These are phyloP conservation scores for Meiosimyza platycephala DNA, from an alignment of 2,888 invertebrate genomes.

Conservation along the genomic window DNA sequence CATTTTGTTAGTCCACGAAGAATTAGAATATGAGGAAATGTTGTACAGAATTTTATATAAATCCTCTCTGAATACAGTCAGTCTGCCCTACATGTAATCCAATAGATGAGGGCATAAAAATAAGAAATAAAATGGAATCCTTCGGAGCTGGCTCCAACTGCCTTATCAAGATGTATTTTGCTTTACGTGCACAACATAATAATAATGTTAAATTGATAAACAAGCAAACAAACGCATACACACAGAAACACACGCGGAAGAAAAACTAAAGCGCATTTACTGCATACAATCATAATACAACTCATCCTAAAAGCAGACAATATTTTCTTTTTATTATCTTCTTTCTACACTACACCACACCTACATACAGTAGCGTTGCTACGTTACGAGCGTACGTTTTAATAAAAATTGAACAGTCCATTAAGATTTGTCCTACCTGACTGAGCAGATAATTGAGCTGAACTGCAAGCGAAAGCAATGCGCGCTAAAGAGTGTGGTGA, in stretches of 20 bases:
- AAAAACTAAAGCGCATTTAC: conserved; percentile 1
- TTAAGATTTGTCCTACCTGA: conserved; percentile 59
- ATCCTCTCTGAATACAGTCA: too few relatives aligned
- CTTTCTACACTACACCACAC: background rate
- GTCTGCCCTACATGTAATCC: too few relatives aligned
- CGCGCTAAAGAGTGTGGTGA: background rate
- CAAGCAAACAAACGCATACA: background rate
- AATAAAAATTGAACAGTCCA: conserved; percentile 58
- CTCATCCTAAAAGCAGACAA: conserved; percentile 25
- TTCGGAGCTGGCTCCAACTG: too few relatives aligned
- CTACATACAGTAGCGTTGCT: background rate
- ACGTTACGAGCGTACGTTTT: conserved; percentile 39
- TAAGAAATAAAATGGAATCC: too few relatives aligned
- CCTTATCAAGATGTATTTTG: conserved; percentile 9
- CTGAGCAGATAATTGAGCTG: conserved; percentile 50
- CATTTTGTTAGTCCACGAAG: too few relatives aligned
- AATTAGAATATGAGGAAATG: too few relatives aligned
- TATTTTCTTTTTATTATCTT: background rate
- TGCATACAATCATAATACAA: conserved; percentile 22
- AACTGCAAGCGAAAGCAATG: background rate
- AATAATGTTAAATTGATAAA: background rate
- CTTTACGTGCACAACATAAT: conserved; percentile 17
- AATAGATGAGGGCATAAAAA: too few relatives aligned
- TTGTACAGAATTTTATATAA: too few relatives aligned
- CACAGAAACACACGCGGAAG: background rate